Base-by-base conservation (phyloP, 2,888 invertebrate genomes). In the Andrena minutula region DNA sequence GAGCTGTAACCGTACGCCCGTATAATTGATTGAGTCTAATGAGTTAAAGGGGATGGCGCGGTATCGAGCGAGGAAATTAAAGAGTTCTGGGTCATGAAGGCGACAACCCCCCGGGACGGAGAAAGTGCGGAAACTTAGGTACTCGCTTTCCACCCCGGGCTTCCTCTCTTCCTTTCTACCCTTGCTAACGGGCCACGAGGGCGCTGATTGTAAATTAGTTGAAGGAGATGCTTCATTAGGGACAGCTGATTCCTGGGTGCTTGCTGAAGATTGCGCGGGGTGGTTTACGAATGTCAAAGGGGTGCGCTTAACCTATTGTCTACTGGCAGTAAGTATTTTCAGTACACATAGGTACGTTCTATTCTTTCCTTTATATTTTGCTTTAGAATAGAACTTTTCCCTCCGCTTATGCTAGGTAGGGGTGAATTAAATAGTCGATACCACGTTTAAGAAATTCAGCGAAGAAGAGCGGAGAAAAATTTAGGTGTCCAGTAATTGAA, bases 201-300 rank as follows among this genome's bases (percentile, higher is more conserved):
- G 85, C 84, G 91, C 90, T 92, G 92, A 93, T 93, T 93, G 91
- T 90, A 92, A 93, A 93, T 93, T 93, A 92, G 92, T 93, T 93
- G 92, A 93, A 93, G 93, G 91, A 91, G 92, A 93, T 92, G 91
- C 90, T 91, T 92, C 91, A 90, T 93, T 92, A 92, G 89, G 85
- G 88, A 86, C 89, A 89, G 87, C 89, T 88, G 89, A 76, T 86
- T 87, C 70, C 70, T 75, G 35, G 20, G 47, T 72, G 68, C 53
- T 41, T 28, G 26, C 60, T 30, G 20, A 2, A 0, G 16, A 12
- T 32, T 56, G 35, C 58, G 16, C n/a, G 49, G 32, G 47, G 26
- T 23, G 53, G 30, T 16, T 23, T 12, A 28, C 28, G 30, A 7
- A 16, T n/a, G n/a, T 60, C 41, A 41, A 41, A 41, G 41, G 16